Base-by-base conservation (phyloP, 2,113 vertebrate genomes). In the Pollachius pollachius region DNA sequence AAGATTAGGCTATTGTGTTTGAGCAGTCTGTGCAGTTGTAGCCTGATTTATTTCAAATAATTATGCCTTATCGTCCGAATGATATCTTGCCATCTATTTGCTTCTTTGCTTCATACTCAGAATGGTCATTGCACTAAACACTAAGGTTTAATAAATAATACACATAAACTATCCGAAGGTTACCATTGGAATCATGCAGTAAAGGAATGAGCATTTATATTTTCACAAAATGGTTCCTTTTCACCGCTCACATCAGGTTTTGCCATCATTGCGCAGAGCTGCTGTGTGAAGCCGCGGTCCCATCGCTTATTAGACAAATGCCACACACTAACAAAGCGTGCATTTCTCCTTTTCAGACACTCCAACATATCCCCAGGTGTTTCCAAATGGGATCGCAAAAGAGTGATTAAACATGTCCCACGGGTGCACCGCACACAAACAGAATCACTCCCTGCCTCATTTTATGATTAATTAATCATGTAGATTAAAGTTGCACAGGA, bases 381-480 rank as follows among this genome's bases (percentile, higher is more conserved):
- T 94, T 95, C 92, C 93, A 94, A 94, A 96, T 93, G 92, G 94
- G 92, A 93, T 94, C 91, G 91, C 92, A 93, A 88, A 91, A 92
- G 91, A 94, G 93, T 94, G 94, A 97, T 96, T 95, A 96, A 95
- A 94, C 91, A 88, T 90, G 90, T 92, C 93, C 92, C 91, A 91
- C 92, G 93, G 74, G 71, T 52, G 2, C 64, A 61, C 17, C 70
- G 73, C 64, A 75, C 75, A 94, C 92, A 94, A 94, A 93, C 91
- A 93, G 93, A 96, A 96, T 96, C 94, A 95, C 94, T 95, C 94
- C 93, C 93, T 86, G 93, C 93, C 93, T 94, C 94, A 94, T 96
- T 96, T 94, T 93, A 94, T 94, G 92, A 95, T 96, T 95, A 95
- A 96, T 97, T 96, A 96, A 95, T 94, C 93, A 93, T 95, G 92